phyloP scores from a whole-genome alignment of 2,113 vertebrate species.

The Anhinga anhinga region DNA sequence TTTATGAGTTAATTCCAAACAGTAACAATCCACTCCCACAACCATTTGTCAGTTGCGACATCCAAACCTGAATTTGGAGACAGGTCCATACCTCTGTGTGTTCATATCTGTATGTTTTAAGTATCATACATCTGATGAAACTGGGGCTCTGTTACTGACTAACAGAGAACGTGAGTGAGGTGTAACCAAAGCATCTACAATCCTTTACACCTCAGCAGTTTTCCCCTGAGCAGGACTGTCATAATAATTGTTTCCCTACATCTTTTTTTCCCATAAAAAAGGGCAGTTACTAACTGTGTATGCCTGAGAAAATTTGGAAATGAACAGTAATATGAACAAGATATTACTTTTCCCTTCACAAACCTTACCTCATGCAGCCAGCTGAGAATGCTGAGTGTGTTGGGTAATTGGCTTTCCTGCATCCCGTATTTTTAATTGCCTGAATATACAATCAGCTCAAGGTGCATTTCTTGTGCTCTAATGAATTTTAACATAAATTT shows the following conservation, averaged over 20 bases:
- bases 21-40: background rate
- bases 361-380: constrained; percentile 13
- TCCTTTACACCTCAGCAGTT: constrained; percentile 6
- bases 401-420: constrained; percentile 46
- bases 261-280: background rate
- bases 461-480: constrained; percentile 34
- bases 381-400: constrained; percentile 3
- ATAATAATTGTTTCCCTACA: background rate
- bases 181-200: background rate
- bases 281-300: background rate
- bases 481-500: constrained; percentile 43
- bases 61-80: background rate
- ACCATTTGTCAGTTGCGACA: background rate
- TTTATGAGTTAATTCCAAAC: background rate
- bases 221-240: background rate
- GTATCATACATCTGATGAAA: background rate
- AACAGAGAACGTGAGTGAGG: background rate
- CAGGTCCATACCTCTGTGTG: background rate
- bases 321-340: background rate
- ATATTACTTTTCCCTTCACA: constrained; percentile 16
- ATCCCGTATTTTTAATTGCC: constrained; percentile 35
- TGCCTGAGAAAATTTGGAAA: constrained; percentile 28
- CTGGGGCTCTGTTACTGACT: background rate
- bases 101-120: background rate
- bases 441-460: constrained; percentile 34